Base-by-base conservation (phyloP, 2,888 invertebrate species). In the Gryllus longicercus region DNA sequence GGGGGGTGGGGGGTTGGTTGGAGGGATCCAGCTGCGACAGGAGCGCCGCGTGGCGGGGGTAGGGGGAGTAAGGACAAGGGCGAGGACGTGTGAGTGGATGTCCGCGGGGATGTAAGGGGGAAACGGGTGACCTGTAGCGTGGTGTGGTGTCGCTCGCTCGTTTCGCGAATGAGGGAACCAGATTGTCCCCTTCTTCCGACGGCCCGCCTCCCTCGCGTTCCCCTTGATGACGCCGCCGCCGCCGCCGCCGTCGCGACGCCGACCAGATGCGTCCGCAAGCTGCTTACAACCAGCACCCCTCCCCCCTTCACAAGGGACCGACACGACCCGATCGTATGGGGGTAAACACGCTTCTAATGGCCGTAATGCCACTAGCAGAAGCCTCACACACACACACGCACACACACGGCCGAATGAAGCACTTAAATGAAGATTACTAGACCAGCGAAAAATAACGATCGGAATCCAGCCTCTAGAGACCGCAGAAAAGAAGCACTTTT, bases 91-190 rank as follows among this genome's bases (percentile, higher is more conserved):
- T 63, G 63, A 14, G 63, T 63, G 63, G 63, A 18, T 63, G 63
- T 63, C 63, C 16, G 4, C 63, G 63, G 38, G 38, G 38, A 8
- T 38, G 38, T 38, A 38, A 38, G 38, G 38, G 38, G 38, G 38
- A 38, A 38, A 8, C 38, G 38, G 38, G 38, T n/a, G 16, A 18
- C 63, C 63, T 63, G 14, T n/a, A 63, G n/a, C 63, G n/a, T 63
- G 63, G 16, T 16, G n/a, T 63, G 14, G 63, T 0, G n/a, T 14
- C 16, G 63, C 63, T 63, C 8, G 63, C 16, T 63, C 63, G 63
- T n/a, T 63, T 63, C 63, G 63, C 63, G 63, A 63, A 63, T 63
- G 63, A 63, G 63, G 63, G 8, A 63, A 63, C 63, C 63, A 63
- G 63, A 63, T 63, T 63, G 63, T 11, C 16, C 63, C 63, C 63